Percentiles rank a stretch among this genome's conserved stretches.
Evolutionary conservation across 2,888 invertebrate genomes (phyloP).

Genomic region (Rhyacophila evoluta): DNA sequence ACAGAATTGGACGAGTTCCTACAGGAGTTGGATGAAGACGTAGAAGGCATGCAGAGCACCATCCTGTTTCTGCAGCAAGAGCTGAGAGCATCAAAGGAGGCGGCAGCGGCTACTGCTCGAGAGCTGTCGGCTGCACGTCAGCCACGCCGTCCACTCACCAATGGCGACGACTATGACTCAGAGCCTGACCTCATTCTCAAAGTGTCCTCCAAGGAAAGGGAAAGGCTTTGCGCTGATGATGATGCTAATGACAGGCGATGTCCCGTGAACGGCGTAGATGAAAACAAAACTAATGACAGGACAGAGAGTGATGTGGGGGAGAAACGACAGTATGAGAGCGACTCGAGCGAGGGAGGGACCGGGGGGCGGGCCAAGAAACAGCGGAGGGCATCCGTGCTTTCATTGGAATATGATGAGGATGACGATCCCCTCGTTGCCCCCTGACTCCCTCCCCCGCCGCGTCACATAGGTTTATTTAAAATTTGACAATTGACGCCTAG

Average conservation of each 20-base stretch:
- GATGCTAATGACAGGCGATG: conserved; percentile 59
- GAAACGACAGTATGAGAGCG: conserved; percentile 52
- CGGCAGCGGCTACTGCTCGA: conserved; percentile 73
- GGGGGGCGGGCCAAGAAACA: conserved; percentile 70
- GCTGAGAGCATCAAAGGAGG: conserved; percentile 84
- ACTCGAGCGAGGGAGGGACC: conserved; percentile 62
- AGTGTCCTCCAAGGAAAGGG: conserved; percentile 59
- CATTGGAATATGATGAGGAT: conserved; percentile 81
- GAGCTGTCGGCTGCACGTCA: conserved; percentile 61
- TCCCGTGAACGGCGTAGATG: conserved; percentile 47
- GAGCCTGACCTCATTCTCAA: conserved; percentile 61
- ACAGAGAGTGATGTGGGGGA: conserved; percentile 52
- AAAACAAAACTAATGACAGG: conserved; percentile 49
- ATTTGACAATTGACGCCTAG: conserved; percentile 23
- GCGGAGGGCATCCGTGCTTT: conserved; percentile 77
- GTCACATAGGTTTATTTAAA: conserved; percentile 29
- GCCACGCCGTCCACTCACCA: conserved; percentile 39
- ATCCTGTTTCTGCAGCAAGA: conserved; percentile 95
- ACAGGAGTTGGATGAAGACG: conserved; percentile 96
- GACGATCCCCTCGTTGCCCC: conserved; percentile 78
- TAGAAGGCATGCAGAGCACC: conserved; percentile 98
- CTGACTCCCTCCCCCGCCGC: conserved; percentile 57
- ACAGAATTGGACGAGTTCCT: conserved; percentile 95
- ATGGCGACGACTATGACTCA: conserved; percentile 57
- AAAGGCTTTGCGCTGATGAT: conserved; percentile 58